phyloP scores from a whole-genome alignment of 2,888 invertebrate species.

The Cerceris rybyensis region DNA sequence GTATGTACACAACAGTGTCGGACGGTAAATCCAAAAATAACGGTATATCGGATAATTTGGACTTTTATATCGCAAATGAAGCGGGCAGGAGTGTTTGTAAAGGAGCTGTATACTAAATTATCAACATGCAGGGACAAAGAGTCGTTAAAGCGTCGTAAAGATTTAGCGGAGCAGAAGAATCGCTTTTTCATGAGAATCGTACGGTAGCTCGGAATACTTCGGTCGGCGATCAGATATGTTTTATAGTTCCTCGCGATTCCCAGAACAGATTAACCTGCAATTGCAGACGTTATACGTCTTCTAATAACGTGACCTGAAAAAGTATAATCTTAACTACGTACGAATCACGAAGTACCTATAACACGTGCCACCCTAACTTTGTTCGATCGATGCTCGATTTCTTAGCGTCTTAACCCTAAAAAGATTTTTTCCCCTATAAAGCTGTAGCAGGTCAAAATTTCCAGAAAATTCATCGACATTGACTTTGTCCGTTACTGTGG shows the following conservation, averaged over 20 bases:
- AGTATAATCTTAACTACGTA: constrained; percentile 45
- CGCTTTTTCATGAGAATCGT: constrained; percentile 27
- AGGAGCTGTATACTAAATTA: constrained; percentile 5
- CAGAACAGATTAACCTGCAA: constrained; percentile 62
- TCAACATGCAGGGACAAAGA: constrained; percentile 6
- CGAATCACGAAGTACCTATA: constrained; percentile 43
- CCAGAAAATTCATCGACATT: no score
- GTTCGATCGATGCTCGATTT: constrained; percentile 18
- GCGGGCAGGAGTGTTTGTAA: not conserved
- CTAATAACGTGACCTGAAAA: constrained; percentile 61
- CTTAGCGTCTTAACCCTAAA: not conserved
- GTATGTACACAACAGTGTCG: no score
- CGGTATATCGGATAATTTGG: not conserved
- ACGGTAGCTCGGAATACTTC: constrained; percentile 25
- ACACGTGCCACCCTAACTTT: constrained; percentile 19
- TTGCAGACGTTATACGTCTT: constrained; percentile 59
- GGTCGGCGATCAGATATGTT: constrained; percentile 60
- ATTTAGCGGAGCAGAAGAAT: constrained; percentile 46
- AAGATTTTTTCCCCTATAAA: not conserved
- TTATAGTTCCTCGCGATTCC: constrained; percentile 58
- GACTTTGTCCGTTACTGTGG: no score
- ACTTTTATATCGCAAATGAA: not conserved
- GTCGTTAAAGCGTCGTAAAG: constrained; percentile 59
- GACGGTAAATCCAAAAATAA: no score
- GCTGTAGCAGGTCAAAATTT: no score